Evolutionary conservation across 2,113 vertebrate genomes (phyloP).

Genomic region (Fulica atra): DNA sequence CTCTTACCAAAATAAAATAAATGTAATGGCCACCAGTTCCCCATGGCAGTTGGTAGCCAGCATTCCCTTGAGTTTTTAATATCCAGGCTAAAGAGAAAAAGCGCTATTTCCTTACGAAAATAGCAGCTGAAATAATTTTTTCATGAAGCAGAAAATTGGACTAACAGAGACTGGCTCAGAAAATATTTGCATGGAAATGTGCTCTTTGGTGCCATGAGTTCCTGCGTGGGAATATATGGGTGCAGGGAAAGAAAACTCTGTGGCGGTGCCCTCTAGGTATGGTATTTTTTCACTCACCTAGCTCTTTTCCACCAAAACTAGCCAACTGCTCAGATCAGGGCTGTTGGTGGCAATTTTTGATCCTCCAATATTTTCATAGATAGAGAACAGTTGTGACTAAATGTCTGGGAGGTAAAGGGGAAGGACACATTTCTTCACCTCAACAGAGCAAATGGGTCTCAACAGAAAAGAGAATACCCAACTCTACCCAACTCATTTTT

Average conservation of each 20-base stretch:
- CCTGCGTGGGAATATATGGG: background rate
- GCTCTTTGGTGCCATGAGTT: background rate
- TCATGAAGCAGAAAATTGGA: background rate
- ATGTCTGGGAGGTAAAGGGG: fast-evolving
- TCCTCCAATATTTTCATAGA: background rate
- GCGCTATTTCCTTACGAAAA: background rate
- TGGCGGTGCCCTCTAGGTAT: background rate
- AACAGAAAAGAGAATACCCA: background rate
- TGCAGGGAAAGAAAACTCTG: background rate
- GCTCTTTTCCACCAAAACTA: background rate
- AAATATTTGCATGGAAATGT: background rate
- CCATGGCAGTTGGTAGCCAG: background rate
- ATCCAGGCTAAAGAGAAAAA: background rate
- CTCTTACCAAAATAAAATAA: background rate
- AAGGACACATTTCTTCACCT: background rate
- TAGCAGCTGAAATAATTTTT: background rate
- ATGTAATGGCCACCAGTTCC: background rate
- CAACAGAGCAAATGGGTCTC: background rate
- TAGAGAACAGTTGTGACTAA: background rate
- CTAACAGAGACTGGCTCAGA: background rate
- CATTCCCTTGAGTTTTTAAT: background rate
- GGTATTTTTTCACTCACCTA: background rate
- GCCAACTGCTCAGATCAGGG: background rate
- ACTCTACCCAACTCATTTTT: background rate
- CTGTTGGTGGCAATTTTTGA: background rate